A percentile compares a stretch with the other conserved stretches of the same genome.
Evolutionary conservation across 2,888 invertebrate species (phyloP).

Genomic region (Geophilus truncorum): DNA sequence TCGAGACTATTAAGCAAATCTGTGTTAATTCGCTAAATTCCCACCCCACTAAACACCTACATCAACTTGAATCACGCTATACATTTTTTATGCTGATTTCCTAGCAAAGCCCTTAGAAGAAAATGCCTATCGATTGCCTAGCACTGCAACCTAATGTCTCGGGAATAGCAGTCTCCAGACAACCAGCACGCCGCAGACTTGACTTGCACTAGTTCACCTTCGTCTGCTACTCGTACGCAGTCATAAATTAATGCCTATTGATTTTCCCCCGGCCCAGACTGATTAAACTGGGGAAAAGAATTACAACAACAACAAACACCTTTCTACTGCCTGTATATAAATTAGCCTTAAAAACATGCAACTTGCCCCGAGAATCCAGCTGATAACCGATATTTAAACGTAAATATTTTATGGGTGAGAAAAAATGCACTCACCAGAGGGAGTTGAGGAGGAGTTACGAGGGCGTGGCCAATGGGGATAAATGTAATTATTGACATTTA

Average conservation of each 20-base stretch:
- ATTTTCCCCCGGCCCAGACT: neutral
- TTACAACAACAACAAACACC: neutral
- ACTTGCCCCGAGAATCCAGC: neutral
- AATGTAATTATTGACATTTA: no score
- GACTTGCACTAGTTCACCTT: neutral
- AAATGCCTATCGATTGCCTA: neutral
- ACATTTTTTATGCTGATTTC: constrained; percentile 16
- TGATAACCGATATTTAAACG: neutral
- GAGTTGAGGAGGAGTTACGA: no score
- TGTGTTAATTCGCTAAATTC: constrained; percentile 9
- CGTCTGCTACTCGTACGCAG: neutral
- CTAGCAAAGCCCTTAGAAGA: constrained; percentile 5
- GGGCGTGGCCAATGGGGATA: no score
- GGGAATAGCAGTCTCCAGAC: constrained; percentile 6
- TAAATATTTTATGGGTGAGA: no score
- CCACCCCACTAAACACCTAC: neutral
- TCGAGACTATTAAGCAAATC: neutral
- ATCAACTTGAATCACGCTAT: constrained; percentile 5
- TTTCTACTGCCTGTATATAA: neutral
- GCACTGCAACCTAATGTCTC: neutral
- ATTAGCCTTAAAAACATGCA: neutral
- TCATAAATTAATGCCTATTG: constrained; percentile 1
- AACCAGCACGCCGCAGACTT: neutral
- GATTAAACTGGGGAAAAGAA: neutral
- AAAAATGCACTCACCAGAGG: no score